Evolutionary conservation across 2,113 vertebrate species (phyloP).

Genomic region (Platichthys stellatus): DNA sequence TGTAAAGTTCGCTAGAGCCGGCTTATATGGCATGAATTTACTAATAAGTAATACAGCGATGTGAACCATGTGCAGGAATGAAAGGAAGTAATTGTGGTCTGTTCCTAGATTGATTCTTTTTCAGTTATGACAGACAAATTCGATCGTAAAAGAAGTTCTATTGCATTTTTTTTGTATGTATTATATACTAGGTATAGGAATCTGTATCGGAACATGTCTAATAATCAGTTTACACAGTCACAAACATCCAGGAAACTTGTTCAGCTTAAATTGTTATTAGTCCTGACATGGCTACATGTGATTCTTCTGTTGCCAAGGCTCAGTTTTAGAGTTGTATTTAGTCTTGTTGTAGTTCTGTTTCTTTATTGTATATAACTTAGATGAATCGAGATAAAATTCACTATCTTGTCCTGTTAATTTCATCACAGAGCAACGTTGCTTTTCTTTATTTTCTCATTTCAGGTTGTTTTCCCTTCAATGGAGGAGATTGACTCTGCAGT

Average conservation of each 20-base stretch:
- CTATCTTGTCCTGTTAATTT: conserved; percentile 7
- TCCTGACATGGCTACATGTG: background rate
- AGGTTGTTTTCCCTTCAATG: conserved; percentile 66
- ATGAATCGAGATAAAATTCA: background rate
- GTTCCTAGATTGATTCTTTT: too few species aligned
- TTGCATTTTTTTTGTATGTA: too few species aligned
- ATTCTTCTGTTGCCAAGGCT: background rate
- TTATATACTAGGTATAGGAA: too few species aligned
- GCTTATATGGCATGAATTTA: too few species aligned
- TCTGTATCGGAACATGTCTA: too few species aligned
- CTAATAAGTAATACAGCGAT: too few species aligned
- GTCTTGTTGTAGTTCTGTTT: too few species aligned
- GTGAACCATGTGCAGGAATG: too few species aligned
- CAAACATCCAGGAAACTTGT: background rate
- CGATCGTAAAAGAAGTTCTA: background rate
- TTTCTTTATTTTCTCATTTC: conserved; percentile 9
- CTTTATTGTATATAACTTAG: background rate
- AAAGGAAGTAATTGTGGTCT: too few species aligned
- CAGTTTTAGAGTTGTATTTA: too few species aligned
- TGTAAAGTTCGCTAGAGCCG: too few species aligned
- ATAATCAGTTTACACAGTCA: background rate
- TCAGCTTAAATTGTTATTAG: too few species aligned
- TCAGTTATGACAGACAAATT: background rate
- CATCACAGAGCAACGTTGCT: background rate
- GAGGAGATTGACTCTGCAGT: conserved; percentile 55